Conservation (phyloP, 2,113 vertebrate species). For the Loxodonta africana region DNA sequence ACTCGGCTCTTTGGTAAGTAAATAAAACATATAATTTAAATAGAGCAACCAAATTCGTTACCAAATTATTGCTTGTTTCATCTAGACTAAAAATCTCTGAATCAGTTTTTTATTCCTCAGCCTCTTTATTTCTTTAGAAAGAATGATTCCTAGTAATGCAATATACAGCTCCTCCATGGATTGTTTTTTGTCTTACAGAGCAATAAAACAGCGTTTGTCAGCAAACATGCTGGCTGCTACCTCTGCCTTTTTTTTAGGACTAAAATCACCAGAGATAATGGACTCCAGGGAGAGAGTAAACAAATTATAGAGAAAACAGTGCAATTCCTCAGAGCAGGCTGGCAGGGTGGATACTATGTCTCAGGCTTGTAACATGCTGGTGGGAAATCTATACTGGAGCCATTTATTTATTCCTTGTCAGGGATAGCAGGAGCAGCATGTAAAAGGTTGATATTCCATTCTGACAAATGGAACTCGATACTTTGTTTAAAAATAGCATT, state of each 20-base stretch:
- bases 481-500: constrained; percentile 38
- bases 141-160: not conserved
- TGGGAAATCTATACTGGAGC: constrained; percentile 1
- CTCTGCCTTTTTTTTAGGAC: constrained; percentile 46
- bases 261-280: constrained; percentile 56
- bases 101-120: constrained; percentile 2
- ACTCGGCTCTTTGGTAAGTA: not conserved
- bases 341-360: not conserved
- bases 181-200: not conserved
- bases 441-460: not conserved
- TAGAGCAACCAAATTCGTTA: not conserved
- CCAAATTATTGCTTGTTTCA: constrained; percentile 24
- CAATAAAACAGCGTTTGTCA: constrained; percentile 52
- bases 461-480: not conserved
- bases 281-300: constrained; percentile 62
- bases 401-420: constrained; percentile 45
- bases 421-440: not conserved
- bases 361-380: not conserved
- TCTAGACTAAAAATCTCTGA: not conserved
- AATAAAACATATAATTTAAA: constrained; percentile 37
- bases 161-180: not conserved
- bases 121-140: not conserved
- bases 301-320: constrained; percentile 51
- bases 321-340: constrained; percentile 47
- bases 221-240: constrained; percentile 20